Conservation (phyloP, 2,888 invertebrate genomes). For the Automeris io region DNA sequence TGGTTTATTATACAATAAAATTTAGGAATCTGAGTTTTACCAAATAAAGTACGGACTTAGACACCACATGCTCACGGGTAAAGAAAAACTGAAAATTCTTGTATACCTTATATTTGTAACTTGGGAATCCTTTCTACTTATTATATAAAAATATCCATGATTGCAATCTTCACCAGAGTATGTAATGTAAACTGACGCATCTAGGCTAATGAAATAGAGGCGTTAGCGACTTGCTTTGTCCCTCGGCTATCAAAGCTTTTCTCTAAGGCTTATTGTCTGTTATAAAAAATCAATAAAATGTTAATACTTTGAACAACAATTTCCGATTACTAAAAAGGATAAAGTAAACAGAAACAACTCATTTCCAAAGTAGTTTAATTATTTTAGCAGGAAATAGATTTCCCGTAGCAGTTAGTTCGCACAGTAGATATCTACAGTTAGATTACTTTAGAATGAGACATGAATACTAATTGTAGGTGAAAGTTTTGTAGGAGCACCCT, state of each 20-base stretch:
- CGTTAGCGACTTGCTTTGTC: constrained; percentile 14
- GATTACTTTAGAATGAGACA: constrained; percentile 7
- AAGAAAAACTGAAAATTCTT: background rate
- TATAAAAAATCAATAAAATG: too few species aligned
- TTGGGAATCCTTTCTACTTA: constrained; percentile 1
- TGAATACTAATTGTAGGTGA: constrained; percentile 9
- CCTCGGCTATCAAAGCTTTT: constrained; percentile 13
- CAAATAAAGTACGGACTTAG: too few species aligned
- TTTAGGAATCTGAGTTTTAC: too few species aligned
- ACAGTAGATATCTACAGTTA: constrained; percentile 2
- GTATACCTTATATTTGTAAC: background rate
- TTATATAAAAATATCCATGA: constrained; percentile 5
- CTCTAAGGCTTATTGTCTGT: constrained; percentile 14
- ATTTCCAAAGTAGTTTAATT: too few species aligned
- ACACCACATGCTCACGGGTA: too few species aligned
- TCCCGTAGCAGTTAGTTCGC: background rate
- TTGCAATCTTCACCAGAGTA: too few species aligned
- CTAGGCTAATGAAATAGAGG: constrained; percentile 43
- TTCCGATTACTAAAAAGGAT: too few species aligned
- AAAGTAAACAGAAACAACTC: too few species aligned
- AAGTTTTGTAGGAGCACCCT: constrained; percentile 10
- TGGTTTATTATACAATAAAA: too few species aligned
- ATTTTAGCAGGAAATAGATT: background rate
- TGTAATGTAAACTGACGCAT: constrained; percentile 17
- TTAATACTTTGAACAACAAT: too few species aligned